Evolutionary conservation across 1,140 invertebrate species (phyloP).

Genomic region (Tigriopus japonicus): DNA sequence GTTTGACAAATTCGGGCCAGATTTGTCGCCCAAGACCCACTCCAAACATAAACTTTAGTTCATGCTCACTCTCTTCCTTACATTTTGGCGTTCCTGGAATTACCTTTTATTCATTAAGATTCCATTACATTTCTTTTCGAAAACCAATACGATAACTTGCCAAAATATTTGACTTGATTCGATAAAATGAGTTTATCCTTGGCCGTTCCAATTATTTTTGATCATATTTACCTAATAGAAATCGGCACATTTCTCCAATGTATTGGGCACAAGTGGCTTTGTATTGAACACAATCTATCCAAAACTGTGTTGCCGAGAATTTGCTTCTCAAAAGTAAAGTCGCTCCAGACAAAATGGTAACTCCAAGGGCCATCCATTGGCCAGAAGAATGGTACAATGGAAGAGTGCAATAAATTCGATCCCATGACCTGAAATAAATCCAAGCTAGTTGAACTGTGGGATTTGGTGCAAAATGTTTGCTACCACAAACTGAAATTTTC

Average conservation of each 20-base stretch:
- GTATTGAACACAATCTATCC: constrained; percentile 78
- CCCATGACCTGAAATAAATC: constrained; percentile 24
- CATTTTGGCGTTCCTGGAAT: neutral
- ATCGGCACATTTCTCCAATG: constrained; percentile 43
- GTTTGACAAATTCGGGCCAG: constrained; percentile 33
- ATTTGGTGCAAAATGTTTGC: too few relatives aligned
- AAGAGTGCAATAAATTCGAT: constrained; percentile 67
- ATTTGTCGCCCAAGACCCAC: constrained; percentile 35
- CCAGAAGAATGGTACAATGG: constrained; percentile 90
- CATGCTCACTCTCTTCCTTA: neutral
- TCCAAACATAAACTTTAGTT: constrained; percentile 32
- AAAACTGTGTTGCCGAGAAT: constrained; percentile 89
- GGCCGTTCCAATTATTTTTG: too few relatives aligned
- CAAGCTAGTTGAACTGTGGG: too few relatives aligned
- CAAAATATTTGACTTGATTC: too few relatives aligned
- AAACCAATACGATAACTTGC: too few relatives aligned
- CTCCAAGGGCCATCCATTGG: constrained; percentile 60
- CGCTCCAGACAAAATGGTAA: constrained; percentile 61
- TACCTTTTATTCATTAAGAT: too few relatives aligned
- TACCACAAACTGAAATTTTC: too few relatives aligned
- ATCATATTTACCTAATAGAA: constrained; percentile 32
- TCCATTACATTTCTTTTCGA: too few relatives aligned
- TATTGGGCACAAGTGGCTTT: constrained; percentile 63
- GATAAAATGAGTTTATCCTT: too few relatives aligned
- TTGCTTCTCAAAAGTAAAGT: constrained; percentile 71